These are phyloP conservation scores for Anguilla rostrata DNA, from an alignment of 2,113 vertebrate genomes.

Conservation along the genomic window DNA sequence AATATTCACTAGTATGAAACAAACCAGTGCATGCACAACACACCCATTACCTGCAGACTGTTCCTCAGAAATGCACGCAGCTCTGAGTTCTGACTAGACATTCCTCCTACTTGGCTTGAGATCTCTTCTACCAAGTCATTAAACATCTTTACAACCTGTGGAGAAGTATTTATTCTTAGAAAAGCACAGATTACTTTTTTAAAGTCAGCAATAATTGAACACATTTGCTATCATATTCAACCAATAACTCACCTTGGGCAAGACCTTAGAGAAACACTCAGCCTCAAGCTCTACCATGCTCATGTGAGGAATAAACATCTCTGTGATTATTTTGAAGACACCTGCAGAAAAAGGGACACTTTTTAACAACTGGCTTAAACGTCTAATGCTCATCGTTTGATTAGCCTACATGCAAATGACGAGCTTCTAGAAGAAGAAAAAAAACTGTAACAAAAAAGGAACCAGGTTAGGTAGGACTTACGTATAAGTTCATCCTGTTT, in stretches of 20 bases:
- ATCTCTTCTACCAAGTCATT: slow-evolving; percentile 81
- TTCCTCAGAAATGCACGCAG: slow-evolving; percentile 72
- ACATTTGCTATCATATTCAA: neutral
- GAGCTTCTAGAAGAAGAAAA: neutral
- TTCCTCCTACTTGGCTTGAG: slow-evolving; percentile 70
- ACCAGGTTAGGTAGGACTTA: slow-evolving; percentile 70
- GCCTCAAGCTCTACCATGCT: slow-evolving; percentile 76
- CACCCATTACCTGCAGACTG: slow-evolving; percentile 73
- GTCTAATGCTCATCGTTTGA: neutral
- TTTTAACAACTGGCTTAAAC: neutral
- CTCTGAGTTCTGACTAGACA: slow-evolving; percentile 83
- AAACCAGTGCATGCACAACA: neutral
- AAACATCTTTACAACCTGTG: slow-evolving; percentile 80
- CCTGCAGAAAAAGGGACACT: slow-evolving; percentile 61
- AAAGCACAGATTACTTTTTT: neutral
- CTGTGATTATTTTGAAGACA: slow-evolving; percentile 81
- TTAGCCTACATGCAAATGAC: neutral
- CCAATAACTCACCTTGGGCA: slow-evolving; percentile 80
- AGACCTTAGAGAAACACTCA: slow-evolving; percentile 81
- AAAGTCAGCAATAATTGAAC: neutral
- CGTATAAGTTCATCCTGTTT: slow-evolving; percentile 78
- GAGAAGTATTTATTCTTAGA: neutral
- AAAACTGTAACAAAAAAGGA: neutral
- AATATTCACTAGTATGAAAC: slow-evolving; percentile 10
- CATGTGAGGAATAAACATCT: slow-evolving; percentile 90